Conservation (phyloP, 1,140 invertebrate genomes). For the Apis florea region DNA sequence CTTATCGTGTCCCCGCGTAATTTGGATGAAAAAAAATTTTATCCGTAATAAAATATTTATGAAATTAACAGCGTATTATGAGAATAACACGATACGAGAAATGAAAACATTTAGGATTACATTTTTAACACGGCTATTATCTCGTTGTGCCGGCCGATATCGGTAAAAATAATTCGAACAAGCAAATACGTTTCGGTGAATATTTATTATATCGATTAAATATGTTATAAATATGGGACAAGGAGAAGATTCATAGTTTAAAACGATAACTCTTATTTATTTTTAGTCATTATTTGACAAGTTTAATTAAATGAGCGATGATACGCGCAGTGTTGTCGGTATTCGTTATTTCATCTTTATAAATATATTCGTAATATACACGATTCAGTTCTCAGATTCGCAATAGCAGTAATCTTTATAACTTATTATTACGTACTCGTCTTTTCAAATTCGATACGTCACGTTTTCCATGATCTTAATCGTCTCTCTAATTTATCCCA, state of each 20-base stretch:
- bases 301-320: not conserved
- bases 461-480: not conserved
- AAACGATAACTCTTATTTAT: not conserved
- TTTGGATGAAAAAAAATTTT: not conserved
- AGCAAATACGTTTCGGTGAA: not conserved
- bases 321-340: not conserved
- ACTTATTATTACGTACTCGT: not conserved
- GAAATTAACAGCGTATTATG: too few relatives aligned
- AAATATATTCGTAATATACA: not conserved
- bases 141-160: not conserved
- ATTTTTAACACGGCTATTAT: not conserved
- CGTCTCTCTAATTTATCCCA: not conserved
- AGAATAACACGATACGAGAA: too few relatives aligned
- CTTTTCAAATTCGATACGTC: not conserved
- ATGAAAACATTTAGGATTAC: not conserved
- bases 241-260: not conserved
- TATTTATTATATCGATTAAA: too few relatives aligned
- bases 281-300: not conserved
- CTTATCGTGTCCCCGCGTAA: too few relatives aligned
- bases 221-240: too few relatives aligned
- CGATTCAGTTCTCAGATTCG: not conserved
- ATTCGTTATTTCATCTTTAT: slow-evolving; percentile 24
- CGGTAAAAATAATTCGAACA: not conserved
- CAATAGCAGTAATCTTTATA: too few relatives aligned
- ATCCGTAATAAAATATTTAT: not conserved